Conservation (phyloP, 1,140 invertebrate species). For the Nautilus pompilius region DNA sequence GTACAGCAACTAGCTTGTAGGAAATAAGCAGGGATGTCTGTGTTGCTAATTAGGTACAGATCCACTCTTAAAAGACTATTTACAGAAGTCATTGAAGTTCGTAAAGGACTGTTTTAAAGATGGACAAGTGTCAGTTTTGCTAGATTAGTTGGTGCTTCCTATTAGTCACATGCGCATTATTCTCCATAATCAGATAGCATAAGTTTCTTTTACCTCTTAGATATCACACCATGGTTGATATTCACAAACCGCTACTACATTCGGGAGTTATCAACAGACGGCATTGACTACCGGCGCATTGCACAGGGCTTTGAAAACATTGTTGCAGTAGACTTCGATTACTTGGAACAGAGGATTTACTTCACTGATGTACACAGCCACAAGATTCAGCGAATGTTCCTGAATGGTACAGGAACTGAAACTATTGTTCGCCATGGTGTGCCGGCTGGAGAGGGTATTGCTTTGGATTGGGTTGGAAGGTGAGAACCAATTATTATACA, state of each 20-base stretch:
- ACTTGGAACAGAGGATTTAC: constrained; percentile 78
- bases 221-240: constrained; percentile 82
- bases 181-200: constrained; percentile 57
- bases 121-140: no score
- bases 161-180: background rate
- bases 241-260: constrained; percentile 99
- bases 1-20: no score
- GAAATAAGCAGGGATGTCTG: no score
- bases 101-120: no score
- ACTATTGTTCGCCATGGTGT: constrained; percentile 89
- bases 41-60: no score
- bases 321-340: constrained; percentile 92
- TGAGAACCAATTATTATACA: no score
- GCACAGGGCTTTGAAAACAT: constrained; percentile 96
- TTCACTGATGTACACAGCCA: constrained; percentile 88
- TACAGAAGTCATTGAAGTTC: no score
- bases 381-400: constrained; percentile 71
- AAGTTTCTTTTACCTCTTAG: constrained; percentile 43
- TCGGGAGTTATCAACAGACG: constrained; percentile 90
- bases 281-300: constrained; percentile 77
- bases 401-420: constrained; percentile 63
- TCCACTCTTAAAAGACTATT: no score
- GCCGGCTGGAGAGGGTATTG: constrained; percentile 91
- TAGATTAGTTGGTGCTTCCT: background rate
- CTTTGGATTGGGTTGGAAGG: constrained; percentile 90